Evolutionary conservation across 2,113 vertebrate genomes (phyloP).

Genomic region (Setophaga coronata): DNA sequence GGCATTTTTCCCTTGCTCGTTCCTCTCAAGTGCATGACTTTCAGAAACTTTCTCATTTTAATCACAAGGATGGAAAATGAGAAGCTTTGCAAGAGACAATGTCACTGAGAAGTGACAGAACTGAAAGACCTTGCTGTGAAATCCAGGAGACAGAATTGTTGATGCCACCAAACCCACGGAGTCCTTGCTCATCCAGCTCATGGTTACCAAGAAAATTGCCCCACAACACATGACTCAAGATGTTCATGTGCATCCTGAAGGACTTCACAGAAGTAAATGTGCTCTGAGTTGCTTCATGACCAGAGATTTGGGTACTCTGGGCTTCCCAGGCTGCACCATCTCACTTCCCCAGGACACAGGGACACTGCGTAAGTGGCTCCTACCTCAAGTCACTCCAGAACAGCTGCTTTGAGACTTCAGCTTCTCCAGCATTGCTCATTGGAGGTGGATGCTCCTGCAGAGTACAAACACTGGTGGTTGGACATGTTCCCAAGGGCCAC

Average conservation of each 20-base stretch:
- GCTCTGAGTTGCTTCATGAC: background rate
- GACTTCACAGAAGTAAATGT: background rate
- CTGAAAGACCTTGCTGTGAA: background rate
- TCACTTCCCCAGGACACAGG: background rate
- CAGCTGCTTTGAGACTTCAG: background rate
- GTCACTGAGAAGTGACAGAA: background rate
- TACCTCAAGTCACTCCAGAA: background rate
- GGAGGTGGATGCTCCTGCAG: accelerated
- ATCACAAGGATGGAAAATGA: background rate
- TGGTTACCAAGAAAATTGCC: background rate
- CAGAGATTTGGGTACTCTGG: background rate
- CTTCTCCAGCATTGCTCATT: background rate
- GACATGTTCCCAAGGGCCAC: background rate
- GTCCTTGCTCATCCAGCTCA: background rate
- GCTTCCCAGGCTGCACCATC: background rate
- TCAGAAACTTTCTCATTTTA: conserved; percentile 1
- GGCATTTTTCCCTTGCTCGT: background rate
- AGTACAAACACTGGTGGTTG: accelerated
- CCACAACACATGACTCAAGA: background rate
- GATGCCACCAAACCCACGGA: background rate
- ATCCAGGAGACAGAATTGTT: background rate
- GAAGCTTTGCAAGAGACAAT: background rate
- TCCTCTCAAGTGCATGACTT: background rate
- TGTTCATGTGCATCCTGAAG: background rate
- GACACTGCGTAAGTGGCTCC: accelerated